Base-by-base conservation (phyloP, 92 coral and sea anemone species). In the Porites rus region DNA sequence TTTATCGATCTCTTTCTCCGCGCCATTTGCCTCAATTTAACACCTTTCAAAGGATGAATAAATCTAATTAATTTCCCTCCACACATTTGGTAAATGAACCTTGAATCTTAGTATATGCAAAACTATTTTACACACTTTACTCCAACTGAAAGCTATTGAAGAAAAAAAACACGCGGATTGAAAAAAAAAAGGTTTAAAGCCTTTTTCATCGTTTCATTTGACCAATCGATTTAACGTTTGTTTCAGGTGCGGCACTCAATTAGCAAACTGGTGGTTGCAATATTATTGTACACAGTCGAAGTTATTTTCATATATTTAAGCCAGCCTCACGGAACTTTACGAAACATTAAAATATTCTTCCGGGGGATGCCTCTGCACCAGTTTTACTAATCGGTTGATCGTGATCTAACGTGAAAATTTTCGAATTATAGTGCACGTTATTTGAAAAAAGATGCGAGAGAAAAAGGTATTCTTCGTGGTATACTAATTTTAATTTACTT, bases 21-120 rank as follows among this genome's bases (percentile, higher is more conserved):
- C 73, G 20, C 80, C 64, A 72, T 43, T 74, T 74, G 65, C 74
- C 73, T 64, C 79, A 60, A 74, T 73, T 74, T 24, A 1, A 24
- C 80, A 83, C 80, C 52, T 65, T 63, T 83, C 66, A 83, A 72
- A 21, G 43, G 72, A 83, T 61, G 87, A 73, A 83, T 63, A 75
- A 21, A 61, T 74, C 73, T 74, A 73, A 74, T 83, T 74, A 83
- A 62, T 74, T 83, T 83, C 14, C 56, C 67, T 81, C 65, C 60
- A 53, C 59, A 16, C 73, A 70, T 81, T 70, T 25, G 63, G 77
- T 72, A 70, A 70, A 81, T 81, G 59, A 59, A 58, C 75, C 38
- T 16, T 18, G 53, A 54, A 70, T 52, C 65, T 81, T 31, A 70
- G 53, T 31, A 59, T 31, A 81, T 54, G 31, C 68, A 72, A 81